A percentile compares a stretch with the other conserved stretches of the same genome.
Conservation (phyloP, 2,797 vertebrate genomes). For the Acanthopagrus latus region DNA sequence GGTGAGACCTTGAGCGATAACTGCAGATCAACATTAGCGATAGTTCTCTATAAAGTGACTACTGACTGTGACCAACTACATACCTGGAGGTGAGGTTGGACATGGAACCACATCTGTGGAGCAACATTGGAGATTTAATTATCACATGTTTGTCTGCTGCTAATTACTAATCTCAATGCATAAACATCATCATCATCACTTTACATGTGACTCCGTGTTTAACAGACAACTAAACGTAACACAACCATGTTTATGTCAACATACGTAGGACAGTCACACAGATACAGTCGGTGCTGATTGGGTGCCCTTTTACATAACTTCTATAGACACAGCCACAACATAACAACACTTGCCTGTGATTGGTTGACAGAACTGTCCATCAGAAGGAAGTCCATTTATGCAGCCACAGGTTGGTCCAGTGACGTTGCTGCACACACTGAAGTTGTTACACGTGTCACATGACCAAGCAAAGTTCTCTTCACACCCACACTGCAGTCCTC, state of each 20-base stretch:
- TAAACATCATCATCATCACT: too few species aligned
- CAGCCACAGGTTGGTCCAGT: slow-evolving; percentile 41
- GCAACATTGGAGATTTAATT: neutral
- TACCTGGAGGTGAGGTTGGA: too few species aligned
- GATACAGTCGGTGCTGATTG: neutral
- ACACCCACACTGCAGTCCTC: slow-evolving; percentile 53
- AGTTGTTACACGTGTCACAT: slow-evolving; percentile 55
- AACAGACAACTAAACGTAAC: neutral
- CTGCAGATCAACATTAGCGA: too few species aligned
- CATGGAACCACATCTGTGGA: neutral
- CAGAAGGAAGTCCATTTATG: slow-evolving; percentile 52
- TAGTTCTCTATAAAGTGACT: too few species aligned
- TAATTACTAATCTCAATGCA: too few species aligned
- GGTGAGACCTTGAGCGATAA: too few species aligned
- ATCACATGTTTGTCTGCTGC: neutral
- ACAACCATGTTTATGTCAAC: neutral
- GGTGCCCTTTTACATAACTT: neutral
- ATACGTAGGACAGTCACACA: neutral
- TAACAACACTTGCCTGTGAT: slow-evolving; percentile 45
- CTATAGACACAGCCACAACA: neutral
- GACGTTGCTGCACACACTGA: slow-evolving; percentile 28
- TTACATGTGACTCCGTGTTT: too few species aligned
- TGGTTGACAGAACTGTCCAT: slow-evolving; percentile 53
- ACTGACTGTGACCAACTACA: neutral
- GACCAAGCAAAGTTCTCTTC: slow-evolving; percentile 60